phyloP scores from a whole-genome alignment of 2,888 invertebrate species.

The Atethmia centrago region DNA sequence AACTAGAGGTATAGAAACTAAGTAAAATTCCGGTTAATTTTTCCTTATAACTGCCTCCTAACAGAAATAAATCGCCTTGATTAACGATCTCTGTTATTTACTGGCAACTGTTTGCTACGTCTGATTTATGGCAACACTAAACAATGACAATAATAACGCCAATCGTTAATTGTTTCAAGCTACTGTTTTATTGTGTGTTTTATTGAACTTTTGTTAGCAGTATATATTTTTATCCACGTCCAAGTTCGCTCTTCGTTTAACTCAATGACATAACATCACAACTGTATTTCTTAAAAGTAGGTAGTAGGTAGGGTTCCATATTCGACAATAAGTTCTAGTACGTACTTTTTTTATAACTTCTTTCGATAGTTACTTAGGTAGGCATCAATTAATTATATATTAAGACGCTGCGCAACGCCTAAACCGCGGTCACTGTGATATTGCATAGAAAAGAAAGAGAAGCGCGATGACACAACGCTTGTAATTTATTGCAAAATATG shows the following conservation, averaged over 20 bases:
- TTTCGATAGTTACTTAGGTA: too few relatives aligned
- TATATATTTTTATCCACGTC: neutral
- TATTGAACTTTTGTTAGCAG: conserved; percentile 24
- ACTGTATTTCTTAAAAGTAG: neutral
- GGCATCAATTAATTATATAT: too few relatives aligned
- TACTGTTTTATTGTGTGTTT: conserved; percentile 35
- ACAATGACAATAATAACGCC: conserved; percentile 69
- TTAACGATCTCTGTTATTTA: conserved; percentile 63
- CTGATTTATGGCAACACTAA: conserved; percentile 71
- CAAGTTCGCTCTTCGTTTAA: neutral
- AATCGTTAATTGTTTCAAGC: conserved; percentile 49
- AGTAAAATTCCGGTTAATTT: conserved; percentile 43
- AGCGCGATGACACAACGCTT: too few relatives aligned
- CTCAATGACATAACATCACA: neutral
- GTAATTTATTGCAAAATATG: too few relatives aligned
- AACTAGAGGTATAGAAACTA: conserved; percentile 26
- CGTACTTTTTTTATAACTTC: too few relatives aligned
- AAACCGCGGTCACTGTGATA: too few relatives aligned
- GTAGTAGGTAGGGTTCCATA: neutral
- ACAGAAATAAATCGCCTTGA: conserved; percentile 63
- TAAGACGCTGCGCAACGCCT: too few relatives aligned
- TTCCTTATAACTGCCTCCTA: conserved; percentile 55
- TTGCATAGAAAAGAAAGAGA: too few relatives aligned
- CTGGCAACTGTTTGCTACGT: conserved; percentile 65
- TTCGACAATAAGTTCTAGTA: neutral